Evolutionary conservation across 2,888 invertebrate species (phyloP).

Genomic region (Leucoma salicis): DNA sequence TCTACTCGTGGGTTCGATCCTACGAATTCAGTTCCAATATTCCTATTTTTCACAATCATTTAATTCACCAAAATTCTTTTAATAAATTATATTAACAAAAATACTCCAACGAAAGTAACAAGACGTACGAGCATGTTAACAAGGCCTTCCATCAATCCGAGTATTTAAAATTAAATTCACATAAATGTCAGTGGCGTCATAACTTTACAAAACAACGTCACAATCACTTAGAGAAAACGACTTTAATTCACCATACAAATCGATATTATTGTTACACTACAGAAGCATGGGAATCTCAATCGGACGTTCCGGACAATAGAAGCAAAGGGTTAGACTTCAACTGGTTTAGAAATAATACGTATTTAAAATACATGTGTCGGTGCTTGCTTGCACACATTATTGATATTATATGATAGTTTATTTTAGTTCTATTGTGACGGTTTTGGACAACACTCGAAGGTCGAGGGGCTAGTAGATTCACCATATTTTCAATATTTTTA

Average conservation of each 20-base stretch:
- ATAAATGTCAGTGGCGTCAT: conserved; percentile 69
- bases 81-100: not conserved
- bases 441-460: conserved; percentile 51
- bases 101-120: not conserved
- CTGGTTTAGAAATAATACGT: conserved; percentile 77
- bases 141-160: conserved; percentile 38
- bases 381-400: conserved; percentile 71
- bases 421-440: conserved; percentile 47
- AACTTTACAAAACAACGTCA: conserved; percentile 68
- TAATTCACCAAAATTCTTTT: not conserved
- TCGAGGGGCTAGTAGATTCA: conserved; percentile 39
- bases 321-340: conserved; percentile 46
- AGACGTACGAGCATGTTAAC: conserved; percentile 2
- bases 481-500: conserved; percentile 2
- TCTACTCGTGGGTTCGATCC: too few relatives aligned
- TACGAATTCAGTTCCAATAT: too few relatives aligned
- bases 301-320: conserved; percentile 42
- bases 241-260: conserved; percentile 56
- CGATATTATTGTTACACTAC: conserved; percentile 61
- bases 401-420: conserved; percentile 82
- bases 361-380: conserved; percentile 81
- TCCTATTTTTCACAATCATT: not conserved
- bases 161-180: conserved; percentile 57
- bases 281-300: conserved; percentile 74
- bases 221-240: conserved; percentile 62